Base-by-base conservation (phyloP, 2,888 invertebrate genomes). In the Zelleria hepariella region DNA sequence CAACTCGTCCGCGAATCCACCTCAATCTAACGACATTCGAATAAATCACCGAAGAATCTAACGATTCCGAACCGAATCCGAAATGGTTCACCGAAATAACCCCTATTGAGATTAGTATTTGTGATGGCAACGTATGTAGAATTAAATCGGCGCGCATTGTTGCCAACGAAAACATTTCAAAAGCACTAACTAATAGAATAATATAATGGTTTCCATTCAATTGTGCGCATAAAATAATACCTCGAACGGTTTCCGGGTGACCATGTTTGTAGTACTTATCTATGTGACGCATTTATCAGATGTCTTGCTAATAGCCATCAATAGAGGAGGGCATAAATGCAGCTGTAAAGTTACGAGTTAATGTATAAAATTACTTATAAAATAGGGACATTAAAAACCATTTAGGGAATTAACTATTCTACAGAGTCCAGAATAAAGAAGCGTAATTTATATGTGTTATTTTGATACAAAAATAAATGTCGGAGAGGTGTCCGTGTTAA, bases 331-430 rank as follows among this genome's bases (percentile, higher is more conserved):
- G 49, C 26, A 76, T 77, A 74, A 78, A 73, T 69, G 82, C 84
- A 84, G 86, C 84, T 83, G 85, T 83, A 77, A 73, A 75, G 63
- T 66, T 69, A 68, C 68, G 66, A 67, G 70, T 71, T 68, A 66
- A 20, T 20, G 55, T 32, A 55, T 53, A 53, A 26, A 82, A 84
- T 84, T 79, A 82, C 80, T 73, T 76, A 77, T 80, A 81, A 83
- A 84, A 86, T 82, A 79, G 82, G 82, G 78, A 81, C 82, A 86
- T 88, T 86, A 83, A 84, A 86, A 84, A 82, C 81, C 83, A 86
- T 88, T 88, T 86, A 86, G 80, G 80, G 82, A 78, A 80, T 84
- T 83, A 81, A 82, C 85, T 82, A 78, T 83, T 79, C 77, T 77
- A 71, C 71, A 78, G 72, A 75, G 78, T 74, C 74, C 80, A 80